Base-by-base conservation (phyloP, 2,888 invertebrate species). In the Spodoptera exigua region DNA sequence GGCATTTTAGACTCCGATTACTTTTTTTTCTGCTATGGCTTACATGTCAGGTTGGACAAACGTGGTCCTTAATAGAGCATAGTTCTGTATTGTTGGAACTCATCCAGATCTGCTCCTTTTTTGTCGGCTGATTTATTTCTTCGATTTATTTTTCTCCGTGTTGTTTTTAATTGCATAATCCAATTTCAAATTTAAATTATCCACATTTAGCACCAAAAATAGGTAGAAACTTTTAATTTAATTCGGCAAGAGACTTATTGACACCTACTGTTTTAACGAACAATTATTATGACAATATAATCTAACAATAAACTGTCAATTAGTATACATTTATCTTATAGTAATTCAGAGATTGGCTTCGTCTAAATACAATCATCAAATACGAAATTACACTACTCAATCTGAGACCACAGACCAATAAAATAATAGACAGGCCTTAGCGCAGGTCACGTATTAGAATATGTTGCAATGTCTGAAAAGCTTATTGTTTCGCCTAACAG, bases 401-500 rank as follows among this genome's bases (percentile, higher is more conserved):
- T 75, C 53, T 46, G 64, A 41, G 16, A 37, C 63, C 63, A 71
- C 32, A 76, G 76, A 74, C 49, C 45, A 43, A 62, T 45, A 47
- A 47, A 69, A 53, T 43, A 59, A 56, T 40, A 76, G 76, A 77
- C 55, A 47, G 46, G 48, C 18, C 66, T 34, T 53, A 48, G 66
- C 59, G 55, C 62, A 61, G 70, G 54, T 56, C 56, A 61, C 74
- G 70, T 72, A 76, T 70, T 66, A 74, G 62, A 76, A 74, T 73
- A 79, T 85, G 82, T 85, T 82, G 84, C 84, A 84, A 86, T 83
- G 79, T 79, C 77, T 70, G 57, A 57, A 80, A 82, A 76, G 74
- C 83, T 85, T 86, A 89, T 90, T 91, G 91, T 92, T 89, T 87
- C 79, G 78, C 79, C 81, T 43, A 59, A 76, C 82, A 88, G 85